Evolutionary conservation across 2,797 vertebrate genomes (phyloP), one percentile per base, ranked within the genome.

Genomic region (Malurus leucopterus): DNA sequence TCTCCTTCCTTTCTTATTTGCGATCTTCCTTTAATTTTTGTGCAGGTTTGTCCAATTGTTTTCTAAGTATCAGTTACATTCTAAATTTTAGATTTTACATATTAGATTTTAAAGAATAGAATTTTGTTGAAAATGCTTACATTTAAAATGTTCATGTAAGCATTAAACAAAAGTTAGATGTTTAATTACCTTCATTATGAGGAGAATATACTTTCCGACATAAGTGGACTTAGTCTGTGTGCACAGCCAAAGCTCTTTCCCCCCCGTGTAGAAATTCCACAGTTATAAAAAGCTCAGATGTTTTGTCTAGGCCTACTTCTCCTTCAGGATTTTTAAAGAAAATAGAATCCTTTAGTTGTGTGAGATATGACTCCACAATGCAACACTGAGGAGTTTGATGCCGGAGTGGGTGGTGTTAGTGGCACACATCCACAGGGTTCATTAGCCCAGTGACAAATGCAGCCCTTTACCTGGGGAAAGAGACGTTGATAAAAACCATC

Each of bases 221-320:
- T n/a, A 63, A 78, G 62, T 38, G 43, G 18, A 44, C 32, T 46
- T 67, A 21, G 15, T n/a, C 46, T 58, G 6, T 11, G 23, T 21
- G 26, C 21, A 43, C 34, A 88, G 77, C 49, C 65, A 74, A 86
- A 62, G 18, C 8, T 86, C 23, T 62, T 29, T 57, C 75, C 21
- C 49, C 69, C 61, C 77, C 65, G 2, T 38, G 26, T 4, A 75
- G 85, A 79, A 92, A 94, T 93, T 93, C 84, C 86, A 72, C 44
- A 36, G 72, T 58, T 85, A 58, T 23, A 86, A 85, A 93, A 92
- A 69, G 49, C 41, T 86, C 71, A 61, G 50, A 91, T 86, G 83
- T 95, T 95, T 92, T 95, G 92, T 91, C 91, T 93, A 93, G 74
- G 64, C 20, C 36, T 58, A 20, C 22, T 76, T 94, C 61, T 92